phyloP scores from a whole-genome alignment of 2,888 invertebrate genomes.

The Microctonus hyperodae region DNA sequence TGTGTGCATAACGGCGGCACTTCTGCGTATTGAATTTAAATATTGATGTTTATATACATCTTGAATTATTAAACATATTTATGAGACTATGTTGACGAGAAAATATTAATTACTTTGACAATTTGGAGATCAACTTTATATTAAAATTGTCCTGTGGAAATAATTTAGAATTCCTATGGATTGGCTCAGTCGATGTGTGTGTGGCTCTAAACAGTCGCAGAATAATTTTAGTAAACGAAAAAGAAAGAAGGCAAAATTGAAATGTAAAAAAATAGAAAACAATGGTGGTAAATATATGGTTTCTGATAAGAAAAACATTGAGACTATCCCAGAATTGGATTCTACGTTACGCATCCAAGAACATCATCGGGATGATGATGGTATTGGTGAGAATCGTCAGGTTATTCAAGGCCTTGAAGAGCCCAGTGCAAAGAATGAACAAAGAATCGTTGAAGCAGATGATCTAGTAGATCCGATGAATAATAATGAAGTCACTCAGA shows the following conservation, averaged over 20 bases:
- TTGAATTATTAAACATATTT: no score
- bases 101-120: no score
- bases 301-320: neutral
- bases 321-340: neutral
- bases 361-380: neutral
- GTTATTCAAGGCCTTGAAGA: neutral
- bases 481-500: conserved; percentile 4
- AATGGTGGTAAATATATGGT: conserved; percentile 15
- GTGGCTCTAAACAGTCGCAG: conserved; percentile 35
- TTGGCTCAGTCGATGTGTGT: conserved; percentile 43
- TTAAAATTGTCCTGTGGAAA: conserved; percentile 1
- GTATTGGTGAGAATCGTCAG: conserved; percentile 1
- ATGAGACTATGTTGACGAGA: no score
- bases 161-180: conserved; percentile 30
- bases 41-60: conserved; percentile 3
- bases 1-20: no score
- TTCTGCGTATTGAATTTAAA: neutral
- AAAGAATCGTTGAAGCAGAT: conserved; percentile 16
- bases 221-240: conserved; percentile 26
- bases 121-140: no score
- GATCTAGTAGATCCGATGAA: conserved; percentile 4
- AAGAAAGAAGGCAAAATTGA: conserved; percentile 19
- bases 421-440: neutral
- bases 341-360: neutral
- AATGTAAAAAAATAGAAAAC: conserved; percentile 4